Percentiles rank a stretch among this genome's conserved stretches.
These are phyloP conservation scores for Labia minor DNA, from an alignment of 2,888 invertebrate genomes.

Conservation along the genomic window DNA sequence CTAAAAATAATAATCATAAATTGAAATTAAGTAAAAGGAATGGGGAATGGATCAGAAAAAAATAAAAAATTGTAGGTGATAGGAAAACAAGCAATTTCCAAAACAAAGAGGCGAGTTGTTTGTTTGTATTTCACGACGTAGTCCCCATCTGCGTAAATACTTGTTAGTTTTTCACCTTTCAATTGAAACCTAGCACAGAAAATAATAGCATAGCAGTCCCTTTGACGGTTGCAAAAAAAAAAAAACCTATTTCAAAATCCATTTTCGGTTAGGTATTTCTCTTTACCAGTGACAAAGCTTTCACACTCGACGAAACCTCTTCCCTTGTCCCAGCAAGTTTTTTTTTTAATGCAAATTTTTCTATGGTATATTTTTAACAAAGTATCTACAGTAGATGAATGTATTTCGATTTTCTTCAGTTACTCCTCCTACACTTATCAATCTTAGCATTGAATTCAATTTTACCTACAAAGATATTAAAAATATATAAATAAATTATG, in stretches of 20 bases:
- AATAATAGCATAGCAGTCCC: neutral
- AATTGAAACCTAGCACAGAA: neutral
- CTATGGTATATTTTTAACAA: neutral
- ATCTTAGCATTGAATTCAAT: no score
- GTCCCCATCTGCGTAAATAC: neutral
- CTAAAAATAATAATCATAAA: no score
- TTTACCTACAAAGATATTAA: no score
- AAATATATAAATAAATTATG: no score
- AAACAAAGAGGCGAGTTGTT: no score
- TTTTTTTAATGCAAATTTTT: slow-evolving; percentile 7
- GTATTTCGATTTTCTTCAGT: neutral
- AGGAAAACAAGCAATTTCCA: no score
- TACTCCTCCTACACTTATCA: neutral
- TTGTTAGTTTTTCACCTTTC: slow-evolving; percentile 1
- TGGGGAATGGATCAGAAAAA: no score
- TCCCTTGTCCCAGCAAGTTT: neutral
- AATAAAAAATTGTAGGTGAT: no score
- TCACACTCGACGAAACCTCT: neutral
- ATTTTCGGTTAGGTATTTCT: neutral
- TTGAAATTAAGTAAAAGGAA: no score
- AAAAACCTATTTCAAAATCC: slow-evolving; percentile 13
- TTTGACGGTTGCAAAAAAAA: neutral
- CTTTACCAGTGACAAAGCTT: neutral
- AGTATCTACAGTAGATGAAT: neutral
- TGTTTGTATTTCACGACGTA: no score